phyloP scores from a whole-genome alignment of 2,797 vertebrate species.

The Myoxocephalus aenaeus region DNA sequence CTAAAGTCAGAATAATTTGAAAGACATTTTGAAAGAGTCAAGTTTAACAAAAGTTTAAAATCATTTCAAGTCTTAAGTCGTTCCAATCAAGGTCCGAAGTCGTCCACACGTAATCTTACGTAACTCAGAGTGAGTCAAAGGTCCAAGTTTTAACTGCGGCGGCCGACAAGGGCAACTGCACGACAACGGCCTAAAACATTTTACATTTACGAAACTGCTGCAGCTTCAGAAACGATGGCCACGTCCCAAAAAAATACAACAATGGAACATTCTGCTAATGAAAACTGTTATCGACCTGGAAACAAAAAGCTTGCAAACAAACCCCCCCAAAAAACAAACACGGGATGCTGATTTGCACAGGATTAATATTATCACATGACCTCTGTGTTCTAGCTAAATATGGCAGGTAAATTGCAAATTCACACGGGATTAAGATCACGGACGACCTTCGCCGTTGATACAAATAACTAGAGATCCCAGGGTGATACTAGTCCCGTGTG shows the following conservation, averaged over 20 bases:
- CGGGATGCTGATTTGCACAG: fast-evolving
- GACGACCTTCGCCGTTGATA: too few species aligned
- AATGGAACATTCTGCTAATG: neutral
- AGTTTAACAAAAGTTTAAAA: too few species aligned
- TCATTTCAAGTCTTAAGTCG: neutral
- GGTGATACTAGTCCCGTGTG: too few species aligned
- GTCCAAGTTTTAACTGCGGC: neutral
- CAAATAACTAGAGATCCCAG: too few species aligned
- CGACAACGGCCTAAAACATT: too few species aligned
- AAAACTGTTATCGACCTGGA: neutral
- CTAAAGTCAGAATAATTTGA: neutral
- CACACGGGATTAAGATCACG: too few species aligned
- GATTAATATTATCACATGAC: neutral
- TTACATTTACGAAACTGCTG: too few species aligned
- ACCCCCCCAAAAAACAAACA: neutral
- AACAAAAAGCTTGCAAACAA: neutral
- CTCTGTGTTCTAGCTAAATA: neutral
- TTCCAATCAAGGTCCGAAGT: too few species aligned
- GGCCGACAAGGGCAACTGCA: too few species aligned
- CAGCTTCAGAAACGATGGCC: too few species aligned
- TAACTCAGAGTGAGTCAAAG: neutral
- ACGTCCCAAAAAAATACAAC: neutral
- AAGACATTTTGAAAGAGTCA: neutral
- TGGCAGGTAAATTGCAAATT: neutral
- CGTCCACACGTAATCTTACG: too few species aligned